Evolutionary conservation across 1,140 invertebrate species (phyloP).

Genomic region (Frieseomelitta varia): DNA sequence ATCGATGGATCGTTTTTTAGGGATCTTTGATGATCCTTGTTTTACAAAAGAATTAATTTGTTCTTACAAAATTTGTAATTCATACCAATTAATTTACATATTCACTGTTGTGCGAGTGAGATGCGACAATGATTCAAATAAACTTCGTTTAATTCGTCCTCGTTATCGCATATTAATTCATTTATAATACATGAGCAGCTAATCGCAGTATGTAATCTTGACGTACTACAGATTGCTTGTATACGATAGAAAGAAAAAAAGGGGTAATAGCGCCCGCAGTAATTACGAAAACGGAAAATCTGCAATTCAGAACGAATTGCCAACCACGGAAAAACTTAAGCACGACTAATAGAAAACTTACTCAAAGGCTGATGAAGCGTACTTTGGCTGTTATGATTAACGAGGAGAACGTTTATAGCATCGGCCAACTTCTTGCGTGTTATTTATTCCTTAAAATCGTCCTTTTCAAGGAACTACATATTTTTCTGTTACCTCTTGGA

Average conservation of each 20-base stretch:
- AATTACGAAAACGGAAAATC: conserved; percentile 25
- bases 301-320: conserved; percentile 22
- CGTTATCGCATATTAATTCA: conserved; percentile 31
- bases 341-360: conserved; percentile 1
- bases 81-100: background rate
- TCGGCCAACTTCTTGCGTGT: background rate
- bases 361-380: background rate
- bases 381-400: background rate
- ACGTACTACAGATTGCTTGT: conserved; percentile 5
- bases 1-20: background rate
- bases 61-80: background rate
- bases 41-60: background rate
- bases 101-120: background rate
- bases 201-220: conserved; percentile 38
- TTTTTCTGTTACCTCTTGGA: background rate
- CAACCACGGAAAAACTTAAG: background rate
- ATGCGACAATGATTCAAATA: conserved; percentile 21
- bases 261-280: background rate
- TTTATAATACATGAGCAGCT: conserved; percentile 34
- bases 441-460: background rate
- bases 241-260: background rate
- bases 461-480: background rate
- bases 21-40: too few species aligned
- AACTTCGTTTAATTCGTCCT: conserved; percentile 10
- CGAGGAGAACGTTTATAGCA: background rate